Base-by-base conservation (phyloP, 1,140 invertebrate genomes). In the Aphidius gifuensis region DNA sequence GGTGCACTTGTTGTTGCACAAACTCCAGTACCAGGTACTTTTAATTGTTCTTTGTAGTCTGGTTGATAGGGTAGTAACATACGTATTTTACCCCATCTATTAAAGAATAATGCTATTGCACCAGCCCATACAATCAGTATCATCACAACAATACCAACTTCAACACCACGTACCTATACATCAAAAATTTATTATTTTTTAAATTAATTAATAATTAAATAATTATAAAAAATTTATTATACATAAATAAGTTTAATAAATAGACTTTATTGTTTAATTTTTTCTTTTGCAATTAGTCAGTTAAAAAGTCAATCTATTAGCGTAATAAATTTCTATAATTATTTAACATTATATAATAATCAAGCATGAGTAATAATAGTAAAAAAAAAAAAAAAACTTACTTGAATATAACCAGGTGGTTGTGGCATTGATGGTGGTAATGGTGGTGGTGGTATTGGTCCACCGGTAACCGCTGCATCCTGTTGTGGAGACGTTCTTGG, bases 61-160 rank as follows among this genome's bases (percentile, higher is more conserved):
- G 93, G 93, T 72, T 95, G 92, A 76, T 95, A 96, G 1, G 93
- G 93, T 66, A 94, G 82, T 61, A 96, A 82, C 93, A 95, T 95
- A 46, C 93, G 85, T 50, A 95, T 96, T 82, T 96, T 96, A 11
- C 93, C 93, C 93, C 92, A 94, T 44, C 91, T 85, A 74, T 93
- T 94, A 82, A 94, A 93, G 83, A 94, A 95, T 5, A 95, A 80
- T 1, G 89, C 90, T 70, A 96, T 94, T 8, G 92, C 92, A 0
- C 87, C 92, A 5, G 91, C 87, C 93, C 93, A 96, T 8, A 94
- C 87, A 62, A 92, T 84, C 46, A 96, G 80, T 39, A 94, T 92
- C 69, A 94, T 80, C 11, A 93, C 85, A 11, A 96, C 92, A 66
- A 96, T 92, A 45, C 90, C 90, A 56, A 93, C 89, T 76, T 95